These are phyloP conservation scores for Orthonevra nobilis DNA, from an alignment of 2,888 invertebrate genomes.

Conservation along the genomic window DNA sequence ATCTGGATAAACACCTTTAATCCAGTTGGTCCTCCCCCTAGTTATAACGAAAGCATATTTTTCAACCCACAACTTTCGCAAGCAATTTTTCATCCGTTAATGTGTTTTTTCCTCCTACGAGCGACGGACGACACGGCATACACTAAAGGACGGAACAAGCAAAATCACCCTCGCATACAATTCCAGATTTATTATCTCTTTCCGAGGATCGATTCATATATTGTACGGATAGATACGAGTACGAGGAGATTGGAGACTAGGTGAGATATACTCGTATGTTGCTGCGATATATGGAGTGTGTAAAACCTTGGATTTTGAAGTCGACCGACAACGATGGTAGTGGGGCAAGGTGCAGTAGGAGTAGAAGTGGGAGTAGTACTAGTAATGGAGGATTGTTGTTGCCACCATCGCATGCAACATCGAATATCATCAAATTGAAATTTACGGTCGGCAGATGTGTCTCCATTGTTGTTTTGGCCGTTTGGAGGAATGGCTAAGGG, in stretches of 20 bases:
- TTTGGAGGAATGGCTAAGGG: constrained; percentile 27
- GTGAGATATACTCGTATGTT: background rate
- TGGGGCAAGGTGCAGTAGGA: too few relatives aligned
- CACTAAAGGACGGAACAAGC: constrained; percentile 42
- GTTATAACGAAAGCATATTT: constrained; percentile 47
- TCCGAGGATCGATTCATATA: constrained; percentile 42
- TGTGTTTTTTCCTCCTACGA: constrained; percentile 59
- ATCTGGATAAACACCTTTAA: too few relatives aligned
- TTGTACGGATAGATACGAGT: background rate
- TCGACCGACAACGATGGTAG: constrained; percentile 14
- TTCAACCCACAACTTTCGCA: constrained; percentile 26
- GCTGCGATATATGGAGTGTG: constrained; percentile 19
- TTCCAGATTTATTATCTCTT: constrained; percentile 61
- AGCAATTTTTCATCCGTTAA: constrained; percentile 67
- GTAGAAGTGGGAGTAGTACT: too few relatives aligned
- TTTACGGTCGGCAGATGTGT: constrained; percentile 63
- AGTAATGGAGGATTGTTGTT: too few relatives aligned
- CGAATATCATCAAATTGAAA: constrained; percentile 69
- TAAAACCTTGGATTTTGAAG: constrained; percentile 41
- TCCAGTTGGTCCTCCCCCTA: constrained; percentile 5
- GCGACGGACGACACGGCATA: constrained; percentile 24
- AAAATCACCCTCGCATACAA: constrained; percentile 26
- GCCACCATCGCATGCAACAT: constrained; percentile 62
- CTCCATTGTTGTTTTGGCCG: constrained; percentile 53
- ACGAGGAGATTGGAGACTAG: too few relatives aligned